A percentile compares a stretch with the other conserved stretches of the same genome.
Conservation (phyloP, 2,888 invertebrate species). For the Melitaea athalia region DNA sequence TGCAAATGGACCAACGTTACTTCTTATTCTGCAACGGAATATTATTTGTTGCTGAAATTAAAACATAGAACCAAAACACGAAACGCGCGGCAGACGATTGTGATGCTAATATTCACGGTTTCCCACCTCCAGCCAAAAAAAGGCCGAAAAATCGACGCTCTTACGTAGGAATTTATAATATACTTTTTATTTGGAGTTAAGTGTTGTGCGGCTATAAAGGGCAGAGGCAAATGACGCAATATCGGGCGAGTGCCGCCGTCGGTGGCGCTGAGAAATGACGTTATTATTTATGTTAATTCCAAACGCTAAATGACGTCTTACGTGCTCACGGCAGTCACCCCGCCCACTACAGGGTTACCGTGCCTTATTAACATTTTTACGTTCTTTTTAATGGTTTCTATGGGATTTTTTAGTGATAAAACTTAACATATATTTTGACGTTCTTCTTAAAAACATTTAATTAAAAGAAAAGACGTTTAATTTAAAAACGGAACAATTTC, state of each 20-base stretch:
- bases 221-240: conserved; percentile 73
- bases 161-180: conserved; percentile 67
- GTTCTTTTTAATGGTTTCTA: not conserved
- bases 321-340: conserved; percentile 63
- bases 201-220: conserved; percentile 71
- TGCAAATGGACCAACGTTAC: conserved; percentile 66
- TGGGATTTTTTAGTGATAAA: conserved; percentile 3
- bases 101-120: conserved; percentile 63
- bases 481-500: too few species aligned
- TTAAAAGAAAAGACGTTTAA: too few species aligned
- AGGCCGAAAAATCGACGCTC: conserved; percentile 50
- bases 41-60: conserved; percentile 78
- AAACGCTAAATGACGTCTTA: conserved; percentile 76
- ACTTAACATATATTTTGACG: not conserved
- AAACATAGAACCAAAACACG: conserved; percentile 64
- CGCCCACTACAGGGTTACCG: conserved; percentile 50
- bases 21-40: conserved; percentile 71
- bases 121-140: conserved; percentile 51
- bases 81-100: conserved; percentile 64
- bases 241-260: conserved; percentile 49
- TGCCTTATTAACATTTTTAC: conserved; percentile 7
- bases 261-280: conserved; percentile 67
- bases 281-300: conserved; percentile 82
- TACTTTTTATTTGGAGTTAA: conserved; percentile 75
- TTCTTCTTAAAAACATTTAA: not conserved